These are phyloP conservation scores for Sphaeridia pumilis DNA, from an alignment of 2,888 invertebrate species.

Conservation along the genomic window DNA sequence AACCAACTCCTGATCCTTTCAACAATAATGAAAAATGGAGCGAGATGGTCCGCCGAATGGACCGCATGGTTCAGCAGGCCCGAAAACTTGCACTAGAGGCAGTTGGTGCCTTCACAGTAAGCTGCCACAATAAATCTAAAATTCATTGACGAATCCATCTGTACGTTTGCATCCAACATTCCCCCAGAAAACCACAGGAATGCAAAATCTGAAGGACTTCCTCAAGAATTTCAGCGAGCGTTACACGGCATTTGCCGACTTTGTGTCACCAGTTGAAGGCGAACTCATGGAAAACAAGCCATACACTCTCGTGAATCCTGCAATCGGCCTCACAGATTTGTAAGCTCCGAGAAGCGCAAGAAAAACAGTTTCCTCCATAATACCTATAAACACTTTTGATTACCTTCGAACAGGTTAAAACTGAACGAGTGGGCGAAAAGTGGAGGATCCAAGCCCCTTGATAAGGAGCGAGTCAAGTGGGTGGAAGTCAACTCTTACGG, in stretches of 20 bases:
- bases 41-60: slow-evolving; percentile 3
- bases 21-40: slow-evolving; percentile 8
- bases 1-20: slow-evolving; percentile 11
- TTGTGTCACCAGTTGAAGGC: slow-evolving; percentile 11
- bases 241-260: neutral
- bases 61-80: neutral
- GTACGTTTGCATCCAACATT: neutral
- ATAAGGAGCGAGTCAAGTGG: slow-evolving; percentile 16
- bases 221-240: slow-evolving; percentile 3
- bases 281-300: slow-evolving; percentile 11
- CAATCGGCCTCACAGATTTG: slow-evolving; percentile 15
- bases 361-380: neutral
- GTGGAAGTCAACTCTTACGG: slow-evolving; percentile 16
- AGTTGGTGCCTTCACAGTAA: neutral
- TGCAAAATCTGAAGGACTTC: neutral
- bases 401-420: slow-evolving; percentile 3
- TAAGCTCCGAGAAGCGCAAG: neutral
- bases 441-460: neutral
- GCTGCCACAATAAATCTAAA: neutral
- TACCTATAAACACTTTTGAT: neutral
- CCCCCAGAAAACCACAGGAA: neutral
- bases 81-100: neutral
- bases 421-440: slow-evolving; percentile 9
- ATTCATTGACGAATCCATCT: neutral
- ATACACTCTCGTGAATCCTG: slow-evolving; percentile 16